Conservation (phyloP, 2,797 vertebrate species). For the Tadarida brasiliensis region DNA sequence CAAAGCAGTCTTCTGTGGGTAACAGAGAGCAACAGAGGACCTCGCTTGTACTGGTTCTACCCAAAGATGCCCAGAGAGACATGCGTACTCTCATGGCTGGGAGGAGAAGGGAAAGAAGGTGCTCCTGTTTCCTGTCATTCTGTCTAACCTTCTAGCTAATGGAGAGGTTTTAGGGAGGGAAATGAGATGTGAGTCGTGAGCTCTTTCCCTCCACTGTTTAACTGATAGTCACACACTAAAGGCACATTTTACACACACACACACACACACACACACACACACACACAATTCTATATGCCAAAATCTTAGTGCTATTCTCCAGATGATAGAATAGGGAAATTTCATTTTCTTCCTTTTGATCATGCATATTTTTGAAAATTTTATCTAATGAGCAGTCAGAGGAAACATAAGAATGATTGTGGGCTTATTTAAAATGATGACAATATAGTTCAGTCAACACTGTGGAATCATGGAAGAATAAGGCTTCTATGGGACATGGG, state of each 20-base stretch:
- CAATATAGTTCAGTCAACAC: background rate
- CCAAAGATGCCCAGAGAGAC: background rate
- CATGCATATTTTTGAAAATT: background rate
- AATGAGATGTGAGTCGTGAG: background rate
- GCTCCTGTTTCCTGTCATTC: background rate
- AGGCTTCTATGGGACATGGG: accelerated
- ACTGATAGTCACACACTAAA: background rate
- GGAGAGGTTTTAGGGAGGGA: background rate
- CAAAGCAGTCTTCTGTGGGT: background rate
- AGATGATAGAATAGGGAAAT: background rate
- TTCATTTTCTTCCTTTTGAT: background rate
- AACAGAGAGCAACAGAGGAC: background rate
- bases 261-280: background rate
- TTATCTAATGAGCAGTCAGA: background rate
- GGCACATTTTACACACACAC: background rate
- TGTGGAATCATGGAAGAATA: background rate
- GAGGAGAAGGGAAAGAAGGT: background rate
- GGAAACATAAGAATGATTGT: background rate
- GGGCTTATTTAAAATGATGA: background rate
- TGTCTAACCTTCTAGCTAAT: background rate
- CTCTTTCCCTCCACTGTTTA: background rate
- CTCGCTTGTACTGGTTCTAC: background rate
- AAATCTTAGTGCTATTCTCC: background rate
- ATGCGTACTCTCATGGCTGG: background rate
- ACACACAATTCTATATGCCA: no score